Base-by-base conservation (phyloP, 2,797 vertebrate genomes). In the Clarias platycephalus region DNA sequence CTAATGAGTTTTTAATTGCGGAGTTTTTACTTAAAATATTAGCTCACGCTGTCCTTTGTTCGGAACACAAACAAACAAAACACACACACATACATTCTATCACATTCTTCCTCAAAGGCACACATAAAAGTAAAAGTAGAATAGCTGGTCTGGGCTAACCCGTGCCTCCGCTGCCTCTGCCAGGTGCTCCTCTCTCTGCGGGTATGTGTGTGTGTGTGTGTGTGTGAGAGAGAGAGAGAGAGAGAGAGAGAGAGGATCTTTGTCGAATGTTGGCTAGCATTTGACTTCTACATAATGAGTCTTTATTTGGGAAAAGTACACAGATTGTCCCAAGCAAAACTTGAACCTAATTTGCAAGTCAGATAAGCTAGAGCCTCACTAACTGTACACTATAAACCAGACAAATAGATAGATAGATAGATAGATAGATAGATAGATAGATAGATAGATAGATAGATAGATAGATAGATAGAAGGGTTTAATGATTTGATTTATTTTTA, bases 361-460 rank as follows among this genome's bases (percentile, higher is more conserved):
- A 75, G 83, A 87, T 85, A 81, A 72, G 71, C 37, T 28, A 28
- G 91, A 88, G 24, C 75, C 75, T 24, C 37, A 24, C 75, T 60
- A 37, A 91, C 91, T 84, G 88, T 87, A 91, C 89, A 91, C 89
- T 88, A 90, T 92, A 91, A 92, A 91, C 88, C 88, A 86, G n/a
- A 0, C 60, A 80, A 13, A 67, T 6, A 28, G 60, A 62, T 22
- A 31, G 55, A 62, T n/a, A 49, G 74, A 66, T 13, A 67, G 64
- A 34, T 34, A 34, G 31, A 67, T 5, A 28, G 60, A 62, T 22
- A 28, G 55, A 62, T n/a, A 49, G 74, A 67, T 5, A 28, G 60
- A 62, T 22, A 28, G 55, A 62, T n/a, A 49, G 74, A 67, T 5
- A 28, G 60, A 62, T 22, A 28, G 55, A 58, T n/a, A 49, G 74